Base-by-base conservation (phyloP, 2,888 invertebrate genomes). In the Arenicola marina region DNA sequence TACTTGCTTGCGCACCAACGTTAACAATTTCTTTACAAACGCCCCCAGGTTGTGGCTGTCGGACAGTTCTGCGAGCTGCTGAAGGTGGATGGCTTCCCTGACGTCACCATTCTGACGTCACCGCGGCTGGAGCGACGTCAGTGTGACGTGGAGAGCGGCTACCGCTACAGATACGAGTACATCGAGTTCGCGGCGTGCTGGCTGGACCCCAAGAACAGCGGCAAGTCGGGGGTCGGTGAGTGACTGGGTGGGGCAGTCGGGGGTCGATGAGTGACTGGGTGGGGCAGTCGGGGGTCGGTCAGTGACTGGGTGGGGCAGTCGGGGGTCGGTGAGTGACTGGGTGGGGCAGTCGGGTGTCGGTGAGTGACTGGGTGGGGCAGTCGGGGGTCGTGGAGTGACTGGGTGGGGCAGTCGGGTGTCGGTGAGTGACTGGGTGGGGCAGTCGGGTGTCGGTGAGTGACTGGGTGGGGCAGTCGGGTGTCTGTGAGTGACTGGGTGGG, bases 31-130 rank as follows among this genome's bases (percentile, higher is more conserved):
- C n/a, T n/a, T n/a, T n/a, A n/a, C n/a, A n/a, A n/a, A n/a, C n/a
- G n/a, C n/a, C n/a, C n/a, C n/a, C 51, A 63, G 63, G 43, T 44
- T 28, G 59, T 63, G 4, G 59, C 60, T 1, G 56, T 31, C 7
- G 59, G 56, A 2, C 28, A 26, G 48, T 60, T 55, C 28, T 26
- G 51, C 33, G 26, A 38, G 29, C 7, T 31, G 24, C 56, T 43
- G 24, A 44, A 43, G 4, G 44, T 63, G 33, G 2, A 21, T 2
- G 63, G 63, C 29, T 26, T 60, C 21, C 63, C 63, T 3, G 60
- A 60, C 44, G 24, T 45, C 32, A 44, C 56, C 28, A 33, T 60
- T 4, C 43, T 63, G 11, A 63, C 54, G 11, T 48, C 58, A 7
- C n/a, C 44, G 4, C 4, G 24, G 7, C 26, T 7, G 4, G 29